phyloP scores from a whole-genome alignment of 2,888 invertebrate genomes.

The Hirtodrosophila confusa region DNA sequence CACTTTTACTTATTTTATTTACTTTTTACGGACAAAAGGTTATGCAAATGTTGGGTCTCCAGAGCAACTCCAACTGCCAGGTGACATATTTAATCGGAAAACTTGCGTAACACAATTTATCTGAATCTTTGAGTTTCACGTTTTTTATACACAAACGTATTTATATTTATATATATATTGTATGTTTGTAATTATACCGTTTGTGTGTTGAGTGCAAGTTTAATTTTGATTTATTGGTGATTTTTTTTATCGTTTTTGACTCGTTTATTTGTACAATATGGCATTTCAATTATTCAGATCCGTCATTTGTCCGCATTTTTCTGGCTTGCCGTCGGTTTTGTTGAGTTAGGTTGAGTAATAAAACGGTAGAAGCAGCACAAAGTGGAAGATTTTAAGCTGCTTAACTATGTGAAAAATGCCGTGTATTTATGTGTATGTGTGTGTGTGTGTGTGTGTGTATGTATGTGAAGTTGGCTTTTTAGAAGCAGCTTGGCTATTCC shows the following conservation, averaged over 20 bases:
- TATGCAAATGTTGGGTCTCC: slow-evolving; percentile 35
- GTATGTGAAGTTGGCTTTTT: slow-evolving; percentile 11
- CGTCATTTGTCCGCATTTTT: slow-evolving; percentile 64
- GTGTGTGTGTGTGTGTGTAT: background rate
- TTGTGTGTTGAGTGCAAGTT: slow-evolving; percentile 26
- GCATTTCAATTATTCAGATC: slow-evolving; percentile 60
- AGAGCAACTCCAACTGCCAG: slow-evolving; percentile 7
- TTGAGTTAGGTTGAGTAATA: slow-evolving; percentile 44
- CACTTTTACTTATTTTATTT: slow-evolving; percentile 2
- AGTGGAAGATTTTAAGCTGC: slow-evolving; percentile 50
- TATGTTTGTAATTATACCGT: slow-evolving; percentile 26
- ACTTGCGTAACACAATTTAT: slow-evolving; percentile 48
- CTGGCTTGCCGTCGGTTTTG: slow-evolving; percentile 27
- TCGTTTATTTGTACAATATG: slow-evolving; percentile 51
- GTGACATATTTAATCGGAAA: slow-evolving; percentile 14
- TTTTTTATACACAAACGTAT: background rate
- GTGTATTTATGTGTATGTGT: slow-evolving; percentile 7
- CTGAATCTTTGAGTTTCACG: slow-evolving; percentile 32
- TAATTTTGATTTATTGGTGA: slow-evolving; percentile 49
- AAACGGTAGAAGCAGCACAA: slow-evolving; percentile 8
- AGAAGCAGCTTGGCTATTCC: slow-evolving; percentile 9
- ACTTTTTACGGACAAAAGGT: slow-evolving; percentile 8
- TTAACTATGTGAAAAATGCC: slow-evolving; percentile 36
- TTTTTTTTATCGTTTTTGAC: slow-evolving; percentile 27
- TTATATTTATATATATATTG: background rate